phyloP scores from a whole-genome alignment of 23 tunicate species.

The Oikopleura vanhoeffeni region DNA sequence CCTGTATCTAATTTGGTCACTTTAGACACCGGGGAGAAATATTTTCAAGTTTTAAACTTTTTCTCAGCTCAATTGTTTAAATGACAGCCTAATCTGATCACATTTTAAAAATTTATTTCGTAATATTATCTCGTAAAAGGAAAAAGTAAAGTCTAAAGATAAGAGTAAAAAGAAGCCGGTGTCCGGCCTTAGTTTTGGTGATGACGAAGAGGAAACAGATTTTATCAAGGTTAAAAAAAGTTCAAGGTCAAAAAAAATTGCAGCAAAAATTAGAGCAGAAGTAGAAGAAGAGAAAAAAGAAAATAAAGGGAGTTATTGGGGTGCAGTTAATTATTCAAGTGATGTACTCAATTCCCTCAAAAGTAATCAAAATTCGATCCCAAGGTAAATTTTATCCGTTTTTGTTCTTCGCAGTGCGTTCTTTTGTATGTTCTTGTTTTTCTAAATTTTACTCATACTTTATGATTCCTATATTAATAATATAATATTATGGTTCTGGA shows the following conservation, averaged over 20 bases:
- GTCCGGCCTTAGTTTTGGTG: conserved; percentile 15
- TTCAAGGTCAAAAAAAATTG: background rate
- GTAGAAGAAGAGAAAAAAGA: background rate
- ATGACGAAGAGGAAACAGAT: background rate
- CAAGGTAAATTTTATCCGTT: no score
- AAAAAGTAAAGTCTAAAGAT: background rate
- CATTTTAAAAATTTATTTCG: no score
- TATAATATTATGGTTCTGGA: no score
- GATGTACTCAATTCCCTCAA: background rate
- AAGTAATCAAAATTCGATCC: background rate
- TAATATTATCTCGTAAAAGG: no score
- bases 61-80: no score
- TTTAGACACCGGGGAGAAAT: no score
- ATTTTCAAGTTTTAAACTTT: no score
- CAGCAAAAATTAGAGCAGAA: background rate
- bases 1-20: no score
- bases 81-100: no score
- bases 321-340: background rate
- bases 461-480: no score
- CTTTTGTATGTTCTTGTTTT: background rate
- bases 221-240: background rate
- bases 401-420: no score
- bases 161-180: conserved; percentile 41
- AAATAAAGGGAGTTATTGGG: background rate
- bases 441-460: no score